These are phyloP conservation scores for Clarias fuscus DNA, from an alignment of 2,797 vertebrate species.

Conservation along the genomic window DNA sequence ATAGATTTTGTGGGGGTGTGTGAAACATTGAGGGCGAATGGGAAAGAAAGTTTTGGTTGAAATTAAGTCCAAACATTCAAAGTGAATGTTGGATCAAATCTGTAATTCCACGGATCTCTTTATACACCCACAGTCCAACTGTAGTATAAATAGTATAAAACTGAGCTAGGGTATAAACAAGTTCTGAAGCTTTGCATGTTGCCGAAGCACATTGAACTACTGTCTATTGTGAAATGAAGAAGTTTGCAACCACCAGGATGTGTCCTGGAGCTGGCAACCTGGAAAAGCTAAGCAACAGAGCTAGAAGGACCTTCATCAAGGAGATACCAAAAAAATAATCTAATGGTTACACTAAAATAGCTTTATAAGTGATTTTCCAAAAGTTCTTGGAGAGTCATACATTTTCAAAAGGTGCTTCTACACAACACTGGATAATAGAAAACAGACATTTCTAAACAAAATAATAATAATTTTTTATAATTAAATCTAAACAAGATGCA, in stretches of 20 bases:
- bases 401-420: not conserved
- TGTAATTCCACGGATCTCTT: not conserved
- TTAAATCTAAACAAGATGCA: not conserved
- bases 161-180: not conserved
- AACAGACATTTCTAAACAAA: not conserved
- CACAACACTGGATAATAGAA: not conserved
- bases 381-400: not conserved
- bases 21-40: too few species aligned
- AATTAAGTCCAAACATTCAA: not conserved
- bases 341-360: not conserved
- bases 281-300: not conserved
- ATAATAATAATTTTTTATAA: not conserved
- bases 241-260: not conserved
- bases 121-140: not conserved
- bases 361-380: not conserved
- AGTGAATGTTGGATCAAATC: not conserved
- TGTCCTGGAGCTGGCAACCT: not conserved
- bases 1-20: too few species aligned
- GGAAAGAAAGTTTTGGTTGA: too few species aligned
- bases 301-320: not conserved
- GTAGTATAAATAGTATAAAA: not conserved
- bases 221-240: not conserved
- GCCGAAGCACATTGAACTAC: not conserved
- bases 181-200: not conserved
- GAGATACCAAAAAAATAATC: not conserved